Percentiles rank a stretch among this genome's conserved stretches.
Evolutionary conservation across 2,113 vertebrate species (phyloP).

Genomic region (Glareola pratincola): DNA sequence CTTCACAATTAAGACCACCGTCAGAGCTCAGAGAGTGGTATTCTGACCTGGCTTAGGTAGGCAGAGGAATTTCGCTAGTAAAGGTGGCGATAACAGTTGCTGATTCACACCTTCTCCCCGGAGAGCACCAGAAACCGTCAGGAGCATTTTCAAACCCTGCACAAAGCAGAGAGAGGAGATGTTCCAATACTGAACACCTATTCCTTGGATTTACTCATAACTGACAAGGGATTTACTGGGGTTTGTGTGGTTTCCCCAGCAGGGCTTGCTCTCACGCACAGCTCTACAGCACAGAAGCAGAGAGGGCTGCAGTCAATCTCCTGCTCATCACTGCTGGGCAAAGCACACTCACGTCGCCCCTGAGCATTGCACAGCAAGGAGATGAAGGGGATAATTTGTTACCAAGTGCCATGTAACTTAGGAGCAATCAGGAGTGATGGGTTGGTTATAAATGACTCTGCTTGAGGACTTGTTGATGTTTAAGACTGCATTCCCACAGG

Average conservation of each 20-base stretch:
- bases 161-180: background rate
- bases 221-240: background rate
- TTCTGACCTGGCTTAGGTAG: background rate
- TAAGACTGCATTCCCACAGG: background rate
- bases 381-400: background rate
- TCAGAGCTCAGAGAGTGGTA: background rate
- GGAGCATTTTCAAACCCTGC: background rate
- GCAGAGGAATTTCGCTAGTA: background rate
- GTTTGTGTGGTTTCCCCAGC: background rate
- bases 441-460: background rate
- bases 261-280: accelerated
- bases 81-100: background rate
- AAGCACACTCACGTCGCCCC: accelerated
- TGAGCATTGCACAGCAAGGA: accelerated
- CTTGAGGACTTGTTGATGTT: background rate
- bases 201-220: background rate
- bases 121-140: background rate
- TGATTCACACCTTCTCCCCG: background rate
- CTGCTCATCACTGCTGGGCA: background rate
- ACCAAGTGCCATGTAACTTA: background rate
- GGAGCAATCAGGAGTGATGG: background rate
- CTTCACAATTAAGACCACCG: background rate
- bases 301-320: background rate
- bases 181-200: background rate
- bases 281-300: background rate